phyloP scores from a whole-genome alignment of 2,888 invertebrate genomes.

The Serripes groenlandicus region DNA sequence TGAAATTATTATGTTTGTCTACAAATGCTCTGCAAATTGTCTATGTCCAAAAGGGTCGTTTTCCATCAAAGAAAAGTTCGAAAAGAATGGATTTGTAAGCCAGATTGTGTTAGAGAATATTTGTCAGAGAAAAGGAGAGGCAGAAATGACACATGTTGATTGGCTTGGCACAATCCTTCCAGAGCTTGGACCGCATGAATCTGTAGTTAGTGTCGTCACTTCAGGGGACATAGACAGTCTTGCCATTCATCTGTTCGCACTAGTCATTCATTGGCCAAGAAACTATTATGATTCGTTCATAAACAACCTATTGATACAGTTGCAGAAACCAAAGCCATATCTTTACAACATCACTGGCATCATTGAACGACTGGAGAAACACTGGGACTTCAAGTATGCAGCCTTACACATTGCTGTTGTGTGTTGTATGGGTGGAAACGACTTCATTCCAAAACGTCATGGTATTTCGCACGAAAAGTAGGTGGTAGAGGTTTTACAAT shows the following conservation, averaged over 20 bases:
- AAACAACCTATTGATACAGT: neutral
- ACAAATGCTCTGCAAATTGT: neutral
- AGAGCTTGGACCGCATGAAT: neutral
- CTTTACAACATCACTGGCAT: constrained; percentile 4
- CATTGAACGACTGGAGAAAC: neutral
- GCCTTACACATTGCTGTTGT: neutral
- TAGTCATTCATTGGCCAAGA: constrained; percentile 41
- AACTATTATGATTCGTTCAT: constrained; percentile 24
- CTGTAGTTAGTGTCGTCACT: neutral
- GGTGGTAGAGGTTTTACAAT: neutral
- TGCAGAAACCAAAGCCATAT: neutral
- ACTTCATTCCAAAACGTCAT: neutral
- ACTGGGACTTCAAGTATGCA: neutral
- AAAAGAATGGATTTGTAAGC: constrained; percentile 7
- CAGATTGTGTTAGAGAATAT: neutral
- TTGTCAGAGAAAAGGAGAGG: constrained; percentile 1
- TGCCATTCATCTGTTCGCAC: constrained; percentile 37
- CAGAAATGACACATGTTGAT: neutral
- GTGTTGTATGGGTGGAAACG: constrained; percentile 4
- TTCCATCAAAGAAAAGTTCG: constrained; percentile 15
- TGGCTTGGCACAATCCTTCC: neutral
- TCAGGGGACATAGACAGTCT: constrained; percentile 54
- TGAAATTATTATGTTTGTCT: constrained; percentile 1
- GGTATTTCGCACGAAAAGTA: neutral
- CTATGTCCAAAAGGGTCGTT: neutral